Percentiles rank a stretch among this genome's conserved stretches.
These are phyloP conservation scores for Falco cherrug DNA, from an alignment of 2,797 vertebrate species.

Conservation along the genomic window DNA sequence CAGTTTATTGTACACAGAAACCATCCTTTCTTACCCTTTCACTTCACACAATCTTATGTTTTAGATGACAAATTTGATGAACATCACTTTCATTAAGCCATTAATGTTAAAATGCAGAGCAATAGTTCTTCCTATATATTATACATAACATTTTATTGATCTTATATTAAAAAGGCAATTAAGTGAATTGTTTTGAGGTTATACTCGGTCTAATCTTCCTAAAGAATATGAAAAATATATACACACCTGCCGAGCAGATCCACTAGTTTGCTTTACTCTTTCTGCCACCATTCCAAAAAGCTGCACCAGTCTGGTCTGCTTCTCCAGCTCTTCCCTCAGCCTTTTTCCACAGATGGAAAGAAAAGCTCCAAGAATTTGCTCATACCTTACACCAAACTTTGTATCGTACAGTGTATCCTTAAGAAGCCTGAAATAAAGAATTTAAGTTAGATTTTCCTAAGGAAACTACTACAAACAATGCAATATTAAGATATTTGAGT, in stretches of 20 bases:
- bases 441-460: not conserved
- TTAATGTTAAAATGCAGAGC: not conserved
- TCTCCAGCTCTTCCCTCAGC: constrained; percentile 89
- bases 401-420: constrained; percentile 92
- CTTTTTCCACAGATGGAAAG: constrained; percentile 89
- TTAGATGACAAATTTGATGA: not conserved
- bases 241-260: constrained; percentile 90
- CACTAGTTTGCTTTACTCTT: constrained; percentile 89
- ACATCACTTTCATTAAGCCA: not conserved
- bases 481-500: not conserved
- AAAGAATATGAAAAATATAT: not conserved
- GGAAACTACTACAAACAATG: not conserved
- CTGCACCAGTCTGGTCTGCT: constrained; percentile 89
- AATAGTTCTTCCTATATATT: not conserved
- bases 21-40: not conserved
- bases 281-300: constrained; percentile 93
- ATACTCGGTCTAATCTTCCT: not conserved
- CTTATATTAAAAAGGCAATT: not conserved
- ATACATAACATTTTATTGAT: not conserved
- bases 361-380: constrained; percentile 89
- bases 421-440: constrained; percentile 86
- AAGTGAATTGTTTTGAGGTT: not conserved
- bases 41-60: not conserved
- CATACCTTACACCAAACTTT: constrained; percentile 87
- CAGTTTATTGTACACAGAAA: not conserved